Conservation (phyloP, 2,797 vertebrate species). For the Hippoglossus hippoglossus region DNA sequence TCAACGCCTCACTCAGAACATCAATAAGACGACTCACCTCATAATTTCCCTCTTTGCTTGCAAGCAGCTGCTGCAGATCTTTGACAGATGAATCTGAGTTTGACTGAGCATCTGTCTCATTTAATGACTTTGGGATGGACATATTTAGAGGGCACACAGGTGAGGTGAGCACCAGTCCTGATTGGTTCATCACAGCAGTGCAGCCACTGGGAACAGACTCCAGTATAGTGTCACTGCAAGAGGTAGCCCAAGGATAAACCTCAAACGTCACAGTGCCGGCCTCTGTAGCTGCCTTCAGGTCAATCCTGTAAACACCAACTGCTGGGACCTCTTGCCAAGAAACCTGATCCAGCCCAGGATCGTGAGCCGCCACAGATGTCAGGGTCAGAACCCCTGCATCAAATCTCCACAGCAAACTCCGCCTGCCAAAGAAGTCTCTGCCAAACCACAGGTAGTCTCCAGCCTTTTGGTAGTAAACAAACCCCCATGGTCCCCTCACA, state of each 20-base stretch:
- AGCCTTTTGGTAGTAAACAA: constrained; percentile 91
- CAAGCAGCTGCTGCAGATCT: constrained; percentile 82
- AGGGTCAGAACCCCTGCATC: constrained; percentile 77
- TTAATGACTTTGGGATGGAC: constrained; percentile 51
- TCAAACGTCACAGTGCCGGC: constrained; percentile 77
- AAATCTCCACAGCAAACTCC: constrained; percentile 94
- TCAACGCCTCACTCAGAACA: constrained; percentile 87
- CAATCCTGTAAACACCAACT: constrained; percentile 88
- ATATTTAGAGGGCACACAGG: constrained; percentile 88
- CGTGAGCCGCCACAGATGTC: constrained; percentile 81
- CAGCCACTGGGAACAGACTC: constrained; percentile 78
- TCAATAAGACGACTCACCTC: constrained; percentile 80
- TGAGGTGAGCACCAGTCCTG: constrained; percentile 75
- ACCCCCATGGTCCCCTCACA: constrained; percentile 91
- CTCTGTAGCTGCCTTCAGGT: constrained; percentile 79
- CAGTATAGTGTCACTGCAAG: constrained; percentile 34
- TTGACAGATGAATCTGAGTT: constrained; percentile 50
- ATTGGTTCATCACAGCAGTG: constrained; percentile 70
- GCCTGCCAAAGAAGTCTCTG: constrained; percentile 94
- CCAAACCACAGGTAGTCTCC: constrained; percentile 93
- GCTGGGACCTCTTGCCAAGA: constrained; percentile 92
- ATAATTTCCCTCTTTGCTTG: constrained; percentile 60
- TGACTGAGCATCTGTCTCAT: constrained; percentile 18
- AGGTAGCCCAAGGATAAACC: constrained; percentile 86
- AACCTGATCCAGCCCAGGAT: constrained; percentile 17